A percentile compares a stretch with the other conserved stretches of the same genome.
Evolutionary conservation across 2,113 vertebrate species (phyloP).

Genomic region (Acanthochromis polyacanthus): DNA sequence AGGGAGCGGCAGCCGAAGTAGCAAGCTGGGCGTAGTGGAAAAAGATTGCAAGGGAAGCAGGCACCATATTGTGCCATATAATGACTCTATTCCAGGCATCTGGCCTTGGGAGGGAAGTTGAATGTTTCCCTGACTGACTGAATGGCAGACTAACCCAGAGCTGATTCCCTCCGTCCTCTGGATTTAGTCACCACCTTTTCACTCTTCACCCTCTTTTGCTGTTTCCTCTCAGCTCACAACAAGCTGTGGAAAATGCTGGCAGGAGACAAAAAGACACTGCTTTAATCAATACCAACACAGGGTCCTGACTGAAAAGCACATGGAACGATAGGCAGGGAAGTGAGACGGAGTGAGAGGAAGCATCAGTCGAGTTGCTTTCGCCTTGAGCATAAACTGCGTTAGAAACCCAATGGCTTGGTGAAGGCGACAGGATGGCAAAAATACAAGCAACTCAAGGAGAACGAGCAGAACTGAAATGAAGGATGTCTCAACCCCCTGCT

Average conservation of each 20-base stretch:
- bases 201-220: constrained; percentile 33
- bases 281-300: constrained; percentile 81
- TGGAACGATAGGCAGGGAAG: constrained; percentile 33
- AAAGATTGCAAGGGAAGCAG: constrained; percentile 53
- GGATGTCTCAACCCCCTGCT: constrained; percentile 26
- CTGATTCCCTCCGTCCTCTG: constrained; percentile 40
- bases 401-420: constrained; percentile 49
- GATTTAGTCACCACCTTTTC: constrained; percentile 53
- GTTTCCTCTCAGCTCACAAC: constrained; percentile 66
- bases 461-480: constrained; percentile 26
- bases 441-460: constrained; percentile 45
- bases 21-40: constrained; percentile 43
- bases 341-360: constrained; percentile 40
- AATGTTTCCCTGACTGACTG: constrained; percentile 39
- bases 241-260: constrained; percentile 73
- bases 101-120: constrained; percentile 56
- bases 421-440: constrained; percentile 39
- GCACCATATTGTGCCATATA: constrained; percentile 55
- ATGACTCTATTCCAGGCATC: constrained; percentile 61
- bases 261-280: constrained; percentile 70
- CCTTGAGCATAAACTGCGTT: constrained; percentile 69
- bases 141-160: constrained; percentile 38
- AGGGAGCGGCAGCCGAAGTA: constrained; percentile 42
- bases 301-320: constrained; percentile 66
- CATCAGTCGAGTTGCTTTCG: constrained; percentile 51